phyloP scores from a whole-genome alignment of 2,888 invertebrate species.

The Dusona sp. region DNA sequence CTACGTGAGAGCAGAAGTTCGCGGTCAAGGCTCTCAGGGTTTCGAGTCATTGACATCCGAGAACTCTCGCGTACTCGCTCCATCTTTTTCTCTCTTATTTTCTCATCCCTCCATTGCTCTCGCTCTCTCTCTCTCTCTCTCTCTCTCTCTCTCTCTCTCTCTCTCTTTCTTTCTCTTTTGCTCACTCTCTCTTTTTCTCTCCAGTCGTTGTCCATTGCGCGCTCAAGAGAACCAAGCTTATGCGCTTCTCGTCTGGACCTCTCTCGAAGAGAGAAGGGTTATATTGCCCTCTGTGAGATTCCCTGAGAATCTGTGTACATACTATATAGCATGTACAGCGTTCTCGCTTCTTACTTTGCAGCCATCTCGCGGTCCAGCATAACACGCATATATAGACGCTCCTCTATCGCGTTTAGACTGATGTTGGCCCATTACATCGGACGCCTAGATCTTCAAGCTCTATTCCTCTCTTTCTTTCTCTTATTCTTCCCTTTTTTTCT shows the following conservation, averaged over 20 bases:
- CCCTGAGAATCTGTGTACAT: conserved; percentile 55
- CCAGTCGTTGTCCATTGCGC: conserved; percentile 13
- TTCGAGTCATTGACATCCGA: conserved; percentile 82
- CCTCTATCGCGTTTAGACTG: conserved; percentile 50
- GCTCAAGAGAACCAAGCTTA: conserved; percentile 23
- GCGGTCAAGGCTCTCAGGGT: conserved; percentile 82
- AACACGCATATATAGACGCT: conserved; percentile 11
- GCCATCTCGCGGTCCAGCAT: background rate
- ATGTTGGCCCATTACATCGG: conserved; percentile 63
- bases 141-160: conserved; percentile 50
- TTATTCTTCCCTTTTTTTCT: conserved; percentile 14
- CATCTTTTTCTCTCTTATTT: conserved; percentile 57
- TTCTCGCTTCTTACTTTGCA: conserved; percentile 11
- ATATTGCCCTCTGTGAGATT: conserved; percentile 59
- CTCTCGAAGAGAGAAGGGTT: conserved; percentile 10
- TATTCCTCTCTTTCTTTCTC: conserved; percentile 10
- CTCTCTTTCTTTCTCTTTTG: conserved; percentile 14
- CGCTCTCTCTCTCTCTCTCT: conserved; percentile 26
- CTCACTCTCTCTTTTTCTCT: conserved; percentile 12
- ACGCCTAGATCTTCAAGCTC: conserved; percentile 58
- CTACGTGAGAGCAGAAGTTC: conserved; percentile 77
- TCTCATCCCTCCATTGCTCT: conserved; percentile 16
- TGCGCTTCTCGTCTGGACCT: conserved; percentile 32
- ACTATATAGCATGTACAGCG: background rate
- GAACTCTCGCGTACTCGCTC: conserved; percentile 73